These are phyloP conservation scores for Heterodera schachtii DNA, from an alignment of 1,140 invertebrate species.

Conservation along the genomic window DNA sequence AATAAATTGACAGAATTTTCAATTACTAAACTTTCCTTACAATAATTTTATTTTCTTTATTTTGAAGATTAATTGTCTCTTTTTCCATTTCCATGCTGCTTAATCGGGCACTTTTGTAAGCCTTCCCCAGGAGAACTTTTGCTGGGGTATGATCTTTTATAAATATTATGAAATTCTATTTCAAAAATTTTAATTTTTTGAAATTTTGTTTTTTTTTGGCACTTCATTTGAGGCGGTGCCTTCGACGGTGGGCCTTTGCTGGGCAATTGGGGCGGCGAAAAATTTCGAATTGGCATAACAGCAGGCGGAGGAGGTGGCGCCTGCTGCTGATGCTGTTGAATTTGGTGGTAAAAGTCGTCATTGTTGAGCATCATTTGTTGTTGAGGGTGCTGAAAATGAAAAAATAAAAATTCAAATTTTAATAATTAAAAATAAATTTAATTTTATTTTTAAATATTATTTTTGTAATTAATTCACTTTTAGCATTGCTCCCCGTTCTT, in stretches of 20 bases:
- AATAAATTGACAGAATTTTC: too few species aligned
- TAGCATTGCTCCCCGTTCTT: too few species aligned
- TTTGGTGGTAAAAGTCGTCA: neutral
- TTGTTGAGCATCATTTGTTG: conserved; percentile 25
- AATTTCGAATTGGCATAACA: conserved; percentile 7
- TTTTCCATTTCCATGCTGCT: too few species aligned
- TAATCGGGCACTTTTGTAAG: too few species aligned
- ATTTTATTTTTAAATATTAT: too few species aligned
- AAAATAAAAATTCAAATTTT: neutral
- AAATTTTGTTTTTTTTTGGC: neutral
- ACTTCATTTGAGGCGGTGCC: conserved; percentile 5
- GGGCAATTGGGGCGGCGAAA: conserved; percentile 22
- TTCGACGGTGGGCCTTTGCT: neutral
- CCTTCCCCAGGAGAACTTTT: too few species aligned
- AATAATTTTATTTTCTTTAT: too few species aligned
- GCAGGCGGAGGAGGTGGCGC: too few species aligned
- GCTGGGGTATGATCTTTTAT: too few species aligned
- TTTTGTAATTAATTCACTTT: neutral
- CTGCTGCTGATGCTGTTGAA: conserved; percentile 9
- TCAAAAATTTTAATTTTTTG: neutral
- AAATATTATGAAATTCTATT: too few species aligned
- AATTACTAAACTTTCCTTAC: too few species aligned
- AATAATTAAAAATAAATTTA: neutral
- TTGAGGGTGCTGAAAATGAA: neutral
- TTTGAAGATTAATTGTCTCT: too few species aligned